Evolutionary conservation across 2,113 vertebrate genomes (phyloP), one percentile per base, ranked within the genome.

Genomic region (Collichthys lucidus): DNA sequence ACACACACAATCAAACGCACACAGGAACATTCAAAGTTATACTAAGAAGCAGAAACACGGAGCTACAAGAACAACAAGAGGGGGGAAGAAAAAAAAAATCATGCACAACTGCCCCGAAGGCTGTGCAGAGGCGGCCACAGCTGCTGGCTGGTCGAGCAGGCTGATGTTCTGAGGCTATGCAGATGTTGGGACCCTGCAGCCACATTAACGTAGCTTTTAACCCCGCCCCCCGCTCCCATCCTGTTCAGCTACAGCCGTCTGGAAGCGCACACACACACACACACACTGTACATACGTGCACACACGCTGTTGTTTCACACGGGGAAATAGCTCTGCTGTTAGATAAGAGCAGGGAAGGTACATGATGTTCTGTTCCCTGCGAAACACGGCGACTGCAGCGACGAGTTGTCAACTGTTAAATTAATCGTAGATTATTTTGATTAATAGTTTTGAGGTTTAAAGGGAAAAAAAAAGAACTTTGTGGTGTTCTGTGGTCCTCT

Each of bases 131-230:
- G 80, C 66, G 40, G 68, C 63, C 86, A 7, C 82, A 89, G 88
- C 81, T 81, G 83, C 84, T 55, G 74, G 82, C 82, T 63, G 83
- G 82, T 82, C 3, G 35, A 74, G 70, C 74, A 81, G 83, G 78
- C 75, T 69, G 81, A 72, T 70, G 75, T 57, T 83, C 68, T 17
- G 64, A 86, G 89, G 82, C 88, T 11, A 46, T 89, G 83, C 89
- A 91, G 85, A 91, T 92, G 90, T 88, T 74, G 55, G 72, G 65
- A 53, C 68, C 89, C 88, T 70, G 79, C 70, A 83, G 90, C 84
- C 53, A 77, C 78, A 66, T 81, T 62, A 74, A 84, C 40, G 61
- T 57, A 86, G 75, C 69, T 83, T 79, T 76, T 67, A 75, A 75
- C 61, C 81, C 77, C 42, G 4, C 47, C 64, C 64, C 31, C 60